phyloP scores from a whole-genome alignment of 2,113 vertebrate genomes.

The Hemicordylus capensis region DNA sequence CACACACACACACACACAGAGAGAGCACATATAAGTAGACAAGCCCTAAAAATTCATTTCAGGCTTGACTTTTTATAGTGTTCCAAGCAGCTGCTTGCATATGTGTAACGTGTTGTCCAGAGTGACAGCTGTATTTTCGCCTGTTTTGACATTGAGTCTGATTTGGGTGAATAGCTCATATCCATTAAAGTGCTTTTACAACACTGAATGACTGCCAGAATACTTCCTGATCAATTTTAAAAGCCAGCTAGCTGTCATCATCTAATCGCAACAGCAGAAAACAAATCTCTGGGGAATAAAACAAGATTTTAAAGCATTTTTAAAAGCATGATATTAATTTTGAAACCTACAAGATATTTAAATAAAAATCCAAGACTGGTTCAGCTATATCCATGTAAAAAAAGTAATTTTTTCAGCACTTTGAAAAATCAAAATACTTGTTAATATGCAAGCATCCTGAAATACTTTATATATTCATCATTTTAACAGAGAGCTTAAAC shows the following conservation, averaged over 20 bases:
- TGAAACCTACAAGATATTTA: constrained; percentile 77
- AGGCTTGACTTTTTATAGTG: constrained; percentile 71
- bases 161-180: constrained; percentile 90
- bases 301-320: constrained; percentile 84
- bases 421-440: constrained; percentile 64
- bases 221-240: constrained; percentile 92
- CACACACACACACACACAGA: constrained; percentile 16
- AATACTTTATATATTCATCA: constrained; percentile 67
- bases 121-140: constrained; percentile 89
- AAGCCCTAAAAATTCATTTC: constrained; percentile 69
- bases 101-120: constrained; percentile 83
- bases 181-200: constrained; percentile 91
- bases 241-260: constrained; percentile 89
- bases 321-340: constrained; percentile 76
- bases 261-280: constrained; percentile 85
- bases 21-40: constrained; percentile 19
- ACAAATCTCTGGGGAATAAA: constrained; percentile 86
- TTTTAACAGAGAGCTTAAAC: constrained; percentile 73
- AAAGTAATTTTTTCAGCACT: constrained; percentile 64
- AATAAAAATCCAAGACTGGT: constrained; percentile 72
- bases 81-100: constrained; percentile 83
- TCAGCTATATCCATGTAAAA: constrained; percentile 47
- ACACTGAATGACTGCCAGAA: constrained; percentile 88
- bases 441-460: constrained; percentile 69
- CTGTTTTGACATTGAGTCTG: constrained; percentile 90